Conservation (phyloP, 2,888 invertebrate species). For the Chymomyza amoena region DNA sequence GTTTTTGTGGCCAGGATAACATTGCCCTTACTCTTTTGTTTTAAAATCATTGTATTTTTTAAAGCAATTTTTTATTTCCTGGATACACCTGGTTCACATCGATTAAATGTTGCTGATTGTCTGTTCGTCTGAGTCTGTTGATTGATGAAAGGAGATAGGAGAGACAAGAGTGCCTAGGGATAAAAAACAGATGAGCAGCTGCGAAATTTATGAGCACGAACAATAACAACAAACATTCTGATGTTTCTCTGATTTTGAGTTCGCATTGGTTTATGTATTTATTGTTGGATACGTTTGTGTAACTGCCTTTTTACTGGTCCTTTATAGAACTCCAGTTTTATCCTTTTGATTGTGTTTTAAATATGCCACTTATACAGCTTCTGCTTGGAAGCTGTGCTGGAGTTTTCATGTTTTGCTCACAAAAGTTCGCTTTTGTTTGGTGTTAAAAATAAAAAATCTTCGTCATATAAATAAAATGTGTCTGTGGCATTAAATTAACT, state of each 20-base stretch:
- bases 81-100: constrained; percentile 52
- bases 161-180: not conserved
- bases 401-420: too few relatives aligned
- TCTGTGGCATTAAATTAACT: too few relatives aligned
- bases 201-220: constrained; percentile 33
- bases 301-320: too few relatives aligned
- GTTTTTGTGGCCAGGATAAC: not conserved
- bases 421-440: too few relatives aligned
- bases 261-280: not conserved
- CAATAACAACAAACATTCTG: constrained; percentile 50
- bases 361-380: constrained; percentile 37
- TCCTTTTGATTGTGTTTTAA: constrained; percentile 25
- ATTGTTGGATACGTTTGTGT: not conserved
- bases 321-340: constrained; percentile 20
- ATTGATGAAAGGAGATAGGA: constrained; percentile 37
- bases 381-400: not conserved
- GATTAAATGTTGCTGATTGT: constrained; percentile 46
- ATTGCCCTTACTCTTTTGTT: not conserved
- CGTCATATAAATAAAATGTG: too few relatives aligned
- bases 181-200: constrained; percentile 7
- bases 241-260: constrained; percentile 48
- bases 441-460: too few relatives aligned
- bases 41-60: not conserved
- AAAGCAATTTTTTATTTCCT: not conserved
- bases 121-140: constrained; percentile 34